Evolutionary conservation across 2,888 invertebrate species (phyloP).

Genomic region (Mechanitis mazaeus): DNA sequence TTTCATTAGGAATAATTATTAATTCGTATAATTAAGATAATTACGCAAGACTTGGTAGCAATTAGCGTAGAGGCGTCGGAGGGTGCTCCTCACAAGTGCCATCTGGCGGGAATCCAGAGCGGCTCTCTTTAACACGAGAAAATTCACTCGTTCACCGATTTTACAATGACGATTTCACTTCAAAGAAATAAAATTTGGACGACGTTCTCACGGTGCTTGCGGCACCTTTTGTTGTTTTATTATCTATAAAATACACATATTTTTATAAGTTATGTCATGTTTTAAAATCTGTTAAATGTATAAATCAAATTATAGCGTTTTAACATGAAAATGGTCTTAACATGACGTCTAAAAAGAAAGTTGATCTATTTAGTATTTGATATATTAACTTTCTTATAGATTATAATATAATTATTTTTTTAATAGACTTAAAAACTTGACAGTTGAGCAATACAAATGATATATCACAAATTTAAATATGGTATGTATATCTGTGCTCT

Average conservation of each 20-base stretch:
- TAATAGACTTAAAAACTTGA: too few relatives aligned
- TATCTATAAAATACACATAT: slow-evolving; percentile 20
- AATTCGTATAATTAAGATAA: slow-evolving; percentile 53
- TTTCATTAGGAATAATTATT: slow-evolving; percentile 39
- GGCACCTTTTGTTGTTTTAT: slow-evolving; percentile 26
- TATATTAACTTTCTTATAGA: too few relatives aligned
- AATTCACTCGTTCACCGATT: slow-evolving; percentile 47
- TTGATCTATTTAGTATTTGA: too few relatives aligned
- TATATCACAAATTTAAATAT: too few relatives aligned
- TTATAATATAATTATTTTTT: too few relatives aligned
- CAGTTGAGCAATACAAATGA: too few relatives aligned
- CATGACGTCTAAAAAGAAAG: too few relatives aligned
- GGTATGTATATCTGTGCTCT: too few relatives aligned
- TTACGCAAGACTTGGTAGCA: slow-evolving; percentile 69
- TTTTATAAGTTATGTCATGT: slow-evolving; percentile 15
- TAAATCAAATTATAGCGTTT: too few relatives aligned
- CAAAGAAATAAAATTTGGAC: slow-evolving; percentile 40
- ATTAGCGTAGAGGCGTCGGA: slow-evolving; percentile 60
- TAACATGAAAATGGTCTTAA: too few relatives aligned
- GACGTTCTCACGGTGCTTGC: slow-evolving; percentile 29
- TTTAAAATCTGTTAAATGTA: neutral
- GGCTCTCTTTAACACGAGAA: slow-evolving; percentile 55
- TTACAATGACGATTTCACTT: slow-evolving; percentile 41
- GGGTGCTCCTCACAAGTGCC: slow-evolving; percentile 61
- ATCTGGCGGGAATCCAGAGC: slow-evolving; percentile 69